Percentiles rank a stretch among this genome's conserved stretches.
Evolutionary conservation across 2,797 vertebrate species (phyloP).

Genomic region (Rhinichthys osculus): DNA sequence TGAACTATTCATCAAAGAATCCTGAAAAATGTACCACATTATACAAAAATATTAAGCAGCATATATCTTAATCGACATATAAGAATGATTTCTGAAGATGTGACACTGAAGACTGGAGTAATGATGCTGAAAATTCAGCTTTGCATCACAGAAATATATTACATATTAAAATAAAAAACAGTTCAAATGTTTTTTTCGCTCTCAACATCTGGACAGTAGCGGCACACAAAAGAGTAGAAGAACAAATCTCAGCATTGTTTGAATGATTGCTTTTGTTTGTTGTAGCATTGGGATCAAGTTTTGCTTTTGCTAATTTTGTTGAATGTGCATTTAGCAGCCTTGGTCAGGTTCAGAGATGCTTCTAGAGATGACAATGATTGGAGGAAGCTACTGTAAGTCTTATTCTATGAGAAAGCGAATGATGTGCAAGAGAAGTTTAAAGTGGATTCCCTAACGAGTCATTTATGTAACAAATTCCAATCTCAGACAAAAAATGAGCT

Average conservation of each 20-base stretch:
- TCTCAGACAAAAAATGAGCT: not conserved
- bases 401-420: not conserved
- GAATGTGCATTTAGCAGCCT: not conserved
- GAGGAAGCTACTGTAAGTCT: not conserved
- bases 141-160: not conserved
- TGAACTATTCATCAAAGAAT: not conserved
- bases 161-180: not conserved
- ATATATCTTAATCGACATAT: not conserved
- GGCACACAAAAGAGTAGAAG: not conserved
- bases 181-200: not conserved
- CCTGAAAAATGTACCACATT: not conserved
- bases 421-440: slow-evolving; percentile 33
- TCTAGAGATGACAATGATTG: not conserved
- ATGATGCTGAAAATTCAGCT: not conserved
- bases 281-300: not conserved
- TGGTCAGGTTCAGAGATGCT: not conserved
- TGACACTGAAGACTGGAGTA: not conserved
- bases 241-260: not conserved
- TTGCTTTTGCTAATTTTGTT: not conserved
- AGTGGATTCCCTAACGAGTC: slow-evolving; percentile 73
- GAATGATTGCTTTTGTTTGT: not conserved
- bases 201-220: slow-evolving; percentile 7
- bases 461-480: slow-evolving; percentile 75
- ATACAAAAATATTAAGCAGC: not conserved
- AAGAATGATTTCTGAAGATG: not conserved